Evolutionary conservation across 2,113 vertebrate species (phyloP).

Genomic region (Labeo catla): DNA sequence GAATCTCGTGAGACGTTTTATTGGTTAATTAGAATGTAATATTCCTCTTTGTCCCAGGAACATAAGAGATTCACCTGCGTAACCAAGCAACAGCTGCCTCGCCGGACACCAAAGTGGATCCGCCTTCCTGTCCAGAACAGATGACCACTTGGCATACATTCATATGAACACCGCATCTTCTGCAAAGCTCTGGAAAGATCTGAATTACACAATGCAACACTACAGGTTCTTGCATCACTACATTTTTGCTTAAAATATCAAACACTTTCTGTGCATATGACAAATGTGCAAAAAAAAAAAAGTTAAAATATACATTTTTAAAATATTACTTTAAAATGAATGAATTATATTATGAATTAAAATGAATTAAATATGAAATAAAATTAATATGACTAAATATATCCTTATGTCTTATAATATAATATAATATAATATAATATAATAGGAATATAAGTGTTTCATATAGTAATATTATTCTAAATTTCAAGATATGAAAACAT

Average conservation of each 20-base stretch:
- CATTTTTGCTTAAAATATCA: not conserved
- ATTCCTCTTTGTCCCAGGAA: slow-evolving; percentile 31
- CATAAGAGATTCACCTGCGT: slow-evolving; percentile 58
- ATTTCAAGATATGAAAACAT: no score
- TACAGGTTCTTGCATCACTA: not conserved
- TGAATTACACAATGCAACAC: not conserved
- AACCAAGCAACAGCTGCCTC: slow-evolving; percentile 63
- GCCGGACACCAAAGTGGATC: slow-evolving; percentile 49
- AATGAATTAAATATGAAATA: no score
- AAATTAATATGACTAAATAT: no score
- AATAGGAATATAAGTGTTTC: no score
- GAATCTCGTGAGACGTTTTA: not conserved
- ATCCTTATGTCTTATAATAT: no score
- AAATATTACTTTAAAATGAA: no score
- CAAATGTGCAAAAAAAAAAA: not conserved
- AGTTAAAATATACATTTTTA: no score
- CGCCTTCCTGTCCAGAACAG: slow-evolving; percentile 25
- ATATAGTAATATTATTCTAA: no score
- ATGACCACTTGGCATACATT: slow-evolving; percentile 57
- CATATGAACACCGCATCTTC: slow-evolving; percentile 50
- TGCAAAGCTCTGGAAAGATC: not conserved
- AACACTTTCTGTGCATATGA: not conserved
- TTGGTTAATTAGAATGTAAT: slow-evolving; percentile 38
- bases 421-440: no score
- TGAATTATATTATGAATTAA: no score